Percentiles rank a stretch among this genome's conserved stretches.
phyloP scores from a whole-genome alignment of 2,113 vertebrate genomes.

The Phalacrocorax pelagicus region DNA sequence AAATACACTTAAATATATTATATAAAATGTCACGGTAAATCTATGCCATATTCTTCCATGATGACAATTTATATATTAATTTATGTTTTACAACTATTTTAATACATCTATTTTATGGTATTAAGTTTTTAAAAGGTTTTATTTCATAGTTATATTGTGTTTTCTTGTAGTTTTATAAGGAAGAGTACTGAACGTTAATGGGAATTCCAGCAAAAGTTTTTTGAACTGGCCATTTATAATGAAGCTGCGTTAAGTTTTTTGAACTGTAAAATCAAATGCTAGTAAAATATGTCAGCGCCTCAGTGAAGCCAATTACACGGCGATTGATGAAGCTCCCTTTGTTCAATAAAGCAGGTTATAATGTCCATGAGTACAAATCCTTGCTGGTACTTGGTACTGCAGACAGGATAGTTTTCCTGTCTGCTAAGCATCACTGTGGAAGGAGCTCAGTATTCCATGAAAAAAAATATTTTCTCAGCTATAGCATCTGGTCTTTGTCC shows the following conservation, averaged over 20 bases:
- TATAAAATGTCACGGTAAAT: too few relatives aligned
- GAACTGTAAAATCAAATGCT: neutral
- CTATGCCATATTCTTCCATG: too few relatives aligned
- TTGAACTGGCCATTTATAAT: neutral
- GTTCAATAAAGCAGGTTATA: constrained; percentile 51
- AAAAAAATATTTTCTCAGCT: neutral
- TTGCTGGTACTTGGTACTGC: neutral
- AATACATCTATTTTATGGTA: neutral
- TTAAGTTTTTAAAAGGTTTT: neutral
- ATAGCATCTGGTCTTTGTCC: neutral
- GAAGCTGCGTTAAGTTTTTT: constrained; percentile 23
- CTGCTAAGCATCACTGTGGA: neutral
- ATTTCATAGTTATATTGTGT: neutral
- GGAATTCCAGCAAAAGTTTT: neutral
- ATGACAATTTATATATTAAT: neutral
- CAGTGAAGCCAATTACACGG: constrained; percentile 48
- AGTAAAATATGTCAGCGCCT: constrained; percentile 39
- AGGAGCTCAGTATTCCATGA: neutral
- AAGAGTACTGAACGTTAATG: neutral
- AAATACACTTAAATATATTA: too few relatives aligned
- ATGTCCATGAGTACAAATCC: neutral
- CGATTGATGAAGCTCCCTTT: constrained; percentile 45
- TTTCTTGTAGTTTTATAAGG: neutral
- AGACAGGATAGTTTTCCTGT: neutral
- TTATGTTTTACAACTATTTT: neutral